Conservation (phyloP, 2,888 invertebrate genomes). For the Silvanus unidentatus region DNA sequence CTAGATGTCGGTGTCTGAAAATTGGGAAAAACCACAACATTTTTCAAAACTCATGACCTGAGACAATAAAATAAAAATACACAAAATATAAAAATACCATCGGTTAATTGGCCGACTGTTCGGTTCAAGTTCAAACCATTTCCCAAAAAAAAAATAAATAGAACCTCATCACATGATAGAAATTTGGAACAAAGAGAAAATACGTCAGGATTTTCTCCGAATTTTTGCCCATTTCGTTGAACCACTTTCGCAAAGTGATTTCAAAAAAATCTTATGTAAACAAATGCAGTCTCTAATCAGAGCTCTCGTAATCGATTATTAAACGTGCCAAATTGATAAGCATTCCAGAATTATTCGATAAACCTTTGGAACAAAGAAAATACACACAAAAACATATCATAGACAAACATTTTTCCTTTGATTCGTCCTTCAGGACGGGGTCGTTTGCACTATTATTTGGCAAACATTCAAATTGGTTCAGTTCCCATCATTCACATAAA, state of each 20-base stretch:
- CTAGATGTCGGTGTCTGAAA: no score
- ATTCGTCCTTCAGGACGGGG: slow-evolving; percentile 14
- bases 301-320: no score
- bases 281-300: no score
- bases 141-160: background rate
- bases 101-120: background rate
- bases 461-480: slow-evolving; percentile 3
- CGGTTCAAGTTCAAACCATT: slow-evolving; percentile 4
- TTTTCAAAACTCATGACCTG: slow-evolving; percentile 1
- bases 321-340: no score
- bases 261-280: no score
- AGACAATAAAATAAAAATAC: slow-evolving; percentile 3
- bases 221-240: no score
- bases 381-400: no score
- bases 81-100: slow-evolving; percentile 1
- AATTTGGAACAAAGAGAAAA: background rate
- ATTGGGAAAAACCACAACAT: no score
- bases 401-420: background rate
- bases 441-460: slow-evolving; percentile 15
- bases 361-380: no score
- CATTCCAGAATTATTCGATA: no score
- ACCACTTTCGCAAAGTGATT: no score
- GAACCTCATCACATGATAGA: background rate
- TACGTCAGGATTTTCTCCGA: background rate
- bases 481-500: no score